phyloP scores from a whole-genome alignment of 2,888 invertebrate species.

The Xestia ashworthii region DNA sequence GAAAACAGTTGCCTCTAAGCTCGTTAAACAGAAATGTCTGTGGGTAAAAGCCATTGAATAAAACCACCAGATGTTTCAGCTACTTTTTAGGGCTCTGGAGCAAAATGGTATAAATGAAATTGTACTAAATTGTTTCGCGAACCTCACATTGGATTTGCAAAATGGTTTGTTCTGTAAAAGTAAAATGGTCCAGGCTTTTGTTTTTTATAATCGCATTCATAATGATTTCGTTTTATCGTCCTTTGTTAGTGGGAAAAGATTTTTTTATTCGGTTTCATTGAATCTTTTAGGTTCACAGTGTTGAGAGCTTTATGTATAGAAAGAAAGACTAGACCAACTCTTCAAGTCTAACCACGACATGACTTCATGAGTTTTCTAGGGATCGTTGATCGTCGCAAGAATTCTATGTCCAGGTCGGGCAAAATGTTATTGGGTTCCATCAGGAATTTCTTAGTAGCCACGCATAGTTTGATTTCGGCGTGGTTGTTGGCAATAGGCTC shows the following conservation, averaged over 20 bases:
- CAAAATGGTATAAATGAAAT: conserved; percentile 50
- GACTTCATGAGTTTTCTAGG: neutral
- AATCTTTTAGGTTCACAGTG: neutral
- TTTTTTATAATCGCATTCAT: conserved; percentile 43
- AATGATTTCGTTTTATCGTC: conserved; percentile 36
- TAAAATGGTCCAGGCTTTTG: conserved; percentile 35
- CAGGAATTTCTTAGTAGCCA: neutral
- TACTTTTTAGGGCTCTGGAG: conserved; percentile 45
- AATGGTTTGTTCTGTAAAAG: conserved; percentile 45
- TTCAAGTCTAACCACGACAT: too few relatives aligned
- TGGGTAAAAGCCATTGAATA: conserved; percentile 61
- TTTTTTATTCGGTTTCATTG: conserved; percentile 5
- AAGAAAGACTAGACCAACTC: neutral
- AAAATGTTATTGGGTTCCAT: neutral
- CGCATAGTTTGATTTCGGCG: neutral
- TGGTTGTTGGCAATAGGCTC: neutral
- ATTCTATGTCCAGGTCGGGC: neutral
- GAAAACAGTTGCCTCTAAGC: conserved; percentile 61
- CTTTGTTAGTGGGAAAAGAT: conserved; percentile 30
- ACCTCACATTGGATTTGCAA: conserved; percentile 52
- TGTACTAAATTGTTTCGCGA: conserved; percentile 41
- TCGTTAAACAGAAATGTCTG: conserved; percentile 63
- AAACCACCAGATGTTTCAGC: conserved; percentile 60
- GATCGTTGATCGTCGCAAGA: neutral
- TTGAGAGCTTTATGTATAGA: neutral